Evolutionary conservation across 2,113 vertebrate genomes (phyloP).

Genomic region (Nipponia nippon): DNA sequence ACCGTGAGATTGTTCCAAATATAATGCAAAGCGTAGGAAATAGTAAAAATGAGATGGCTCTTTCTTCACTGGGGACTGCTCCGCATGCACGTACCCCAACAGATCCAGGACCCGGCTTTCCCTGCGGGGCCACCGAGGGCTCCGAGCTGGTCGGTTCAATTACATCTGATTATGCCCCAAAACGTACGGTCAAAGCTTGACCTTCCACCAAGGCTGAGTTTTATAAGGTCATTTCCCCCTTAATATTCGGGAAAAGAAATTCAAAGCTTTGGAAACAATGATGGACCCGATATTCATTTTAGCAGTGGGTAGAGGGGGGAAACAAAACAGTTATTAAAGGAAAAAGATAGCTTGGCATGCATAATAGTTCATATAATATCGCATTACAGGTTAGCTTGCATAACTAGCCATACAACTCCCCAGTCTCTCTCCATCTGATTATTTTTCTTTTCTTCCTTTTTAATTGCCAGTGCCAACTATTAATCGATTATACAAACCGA

Average conservation of each 20-base stretch:
- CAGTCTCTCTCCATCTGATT: neutral
- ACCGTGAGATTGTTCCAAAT: neutral
- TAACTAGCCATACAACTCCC: conserved; percentile 6
- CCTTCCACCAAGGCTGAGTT: neutral
- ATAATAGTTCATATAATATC: conserved; percentile 57
- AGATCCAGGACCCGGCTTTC: neutral
- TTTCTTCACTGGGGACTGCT: neutral
- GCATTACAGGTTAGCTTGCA: conserved; percentile 15
- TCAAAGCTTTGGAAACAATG: neutral
- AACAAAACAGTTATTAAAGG: neutral
- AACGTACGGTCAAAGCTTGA: neutral
- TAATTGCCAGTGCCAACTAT: conserved; percentile 13
- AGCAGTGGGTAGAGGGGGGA: neutral
- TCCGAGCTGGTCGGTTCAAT: neutral
- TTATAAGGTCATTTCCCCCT: neutral
- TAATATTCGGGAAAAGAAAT: neutral
- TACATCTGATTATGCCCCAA: neutral
- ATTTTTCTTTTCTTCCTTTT: conserved; percentile 23
- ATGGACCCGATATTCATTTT: neutral
- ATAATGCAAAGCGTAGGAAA: neutral
- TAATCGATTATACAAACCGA: neutral
- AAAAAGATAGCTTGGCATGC: conserved; percentile 39
- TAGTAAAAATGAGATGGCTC: neutral
- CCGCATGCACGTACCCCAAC: neutral
- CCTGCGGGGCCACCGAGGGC: neutral